Evolutionary conservation across 2,113 vertebrate genomes (phyloP).

Genomic region (Syrmaticus mikado): DNA sequence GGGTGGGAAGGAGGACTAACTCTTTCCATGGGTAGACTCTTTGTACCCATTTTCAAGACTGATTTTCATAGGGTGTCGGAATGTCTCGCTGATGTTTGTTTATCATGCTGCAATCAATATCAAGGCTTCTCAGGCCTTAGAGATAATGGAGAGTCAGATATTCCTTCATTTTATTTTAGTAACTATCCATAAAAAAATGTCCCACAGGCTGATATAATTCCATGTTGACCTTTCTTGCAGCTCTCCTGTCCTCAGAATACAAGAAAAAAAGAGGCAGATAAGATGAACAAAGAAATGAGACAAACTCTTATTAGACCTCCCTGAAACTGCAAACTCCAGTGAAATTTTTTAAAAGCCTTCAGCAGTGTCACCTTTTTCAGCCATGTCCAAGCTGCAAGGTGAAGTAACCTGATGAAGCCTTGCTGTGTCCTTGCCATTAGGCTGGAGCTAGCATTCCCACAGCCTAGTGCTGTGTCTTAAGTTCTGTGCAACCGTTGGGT

Average conservation of each 20-base stretch:
- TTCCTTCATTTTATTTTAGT: background rate
- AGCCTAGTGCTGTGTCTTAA: background rate
- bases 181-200: background rate
- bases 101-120: background rate
- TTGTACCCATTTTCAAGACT: background rate
- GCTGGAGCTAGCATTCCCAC: background rate
- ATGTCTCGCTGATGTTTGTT: background rate
- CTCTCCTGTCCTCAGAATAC: background rate
- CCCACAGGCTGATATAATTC: background rate
- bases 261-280: background rate
- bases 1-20: background rate
- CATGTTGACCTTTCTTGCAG: background rate
- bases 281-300: background rate
- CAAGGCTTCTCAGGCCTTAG: background rate
- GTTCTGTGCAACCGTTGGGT: background rate
- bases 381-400: background rate
- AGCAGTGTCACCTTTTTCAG: background rate
- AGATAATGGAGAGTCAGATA: background rate
- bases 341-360: background rate
- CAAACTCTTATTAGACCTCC: background rate
- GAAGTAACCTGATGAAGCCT: background rate
- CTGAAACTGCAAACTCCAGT: background rate
- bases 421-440: background rate
- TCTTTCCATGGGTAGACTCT: background rate
- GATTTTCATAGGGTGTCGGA: background rate